A percentile compares a stretch with the other conserved stretches of the same genome.
phyloP scores from a whole-genome alignment of 2,888 invertebrate genomes.

The Drepana falcataria region DNA sequence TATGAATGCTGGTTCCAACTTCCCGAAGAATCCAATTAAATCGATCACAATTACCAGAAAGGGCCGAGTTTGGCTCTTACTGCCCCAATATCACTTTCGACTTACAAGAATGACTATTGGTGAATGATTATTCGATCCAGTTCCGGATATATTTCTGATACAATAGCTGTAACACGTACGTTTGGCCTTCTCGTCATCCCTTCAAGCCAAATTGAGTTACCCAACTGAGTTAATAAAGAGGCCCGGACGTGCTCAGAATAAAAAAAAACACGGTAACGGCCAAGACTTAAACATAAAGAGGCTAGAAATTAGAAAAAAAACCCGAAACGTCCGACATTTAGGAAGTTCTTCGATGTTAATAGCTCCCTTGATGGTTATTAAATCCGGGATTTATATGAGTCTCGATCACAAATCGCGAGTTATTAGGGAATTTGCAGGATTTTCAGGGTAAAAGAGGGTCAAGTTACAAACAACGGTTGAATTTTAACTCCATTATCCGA shows the following conservation, averaged over 20 bases:
- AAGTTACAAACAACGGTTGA: neutral
- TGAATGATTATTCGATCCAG: constrained; percentile 30
- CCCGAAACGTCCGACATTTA: constrained; percentile 14
- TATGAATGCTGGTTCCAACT: neutral
- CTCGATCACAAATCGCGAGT: constrained; percentile 30
- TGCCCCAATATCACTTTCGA: constrained; percentile 18
- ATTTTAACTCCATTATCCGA: neutral
- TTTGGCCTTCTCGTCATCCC: constrained; percentile 56
- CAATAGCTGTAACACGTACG: constrained; percentile 54
- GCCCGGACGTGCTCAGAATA: constrained; percentile 53
- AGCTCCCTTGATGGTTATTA: constrained; percentile 44
- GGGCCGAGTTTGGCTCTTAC: constrained; percentile 11
- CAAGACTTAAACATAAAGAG: constrained; percentile 34
- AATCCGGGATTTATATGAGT: constrained; percentile 35
- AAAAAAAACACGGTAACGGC: constrained; percentile 36
- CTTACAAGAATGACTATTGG: constrained; percentile 14
- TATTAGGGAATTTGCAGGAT: constrained; percentile 33
- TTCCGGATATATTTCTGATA: constrained; percentile 36
- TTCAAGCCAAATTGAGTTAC: constrained; percentile 68
- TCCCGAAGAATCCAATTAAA: constrained; percentile 1
- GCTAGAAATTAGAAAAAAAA: constrained; percentile 43
- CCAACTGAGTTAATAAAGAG: constrained; percentile 69
- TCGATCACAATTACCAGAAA: neutral
- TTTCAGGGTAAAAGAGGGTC: constrained; percentile 14
- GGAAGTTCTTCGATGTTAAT: constrained; percentile 26